Base-by-base conservation (phyloP, 2,797 vertebrate genomes). In the Rhinichthys osculus region DNA sequence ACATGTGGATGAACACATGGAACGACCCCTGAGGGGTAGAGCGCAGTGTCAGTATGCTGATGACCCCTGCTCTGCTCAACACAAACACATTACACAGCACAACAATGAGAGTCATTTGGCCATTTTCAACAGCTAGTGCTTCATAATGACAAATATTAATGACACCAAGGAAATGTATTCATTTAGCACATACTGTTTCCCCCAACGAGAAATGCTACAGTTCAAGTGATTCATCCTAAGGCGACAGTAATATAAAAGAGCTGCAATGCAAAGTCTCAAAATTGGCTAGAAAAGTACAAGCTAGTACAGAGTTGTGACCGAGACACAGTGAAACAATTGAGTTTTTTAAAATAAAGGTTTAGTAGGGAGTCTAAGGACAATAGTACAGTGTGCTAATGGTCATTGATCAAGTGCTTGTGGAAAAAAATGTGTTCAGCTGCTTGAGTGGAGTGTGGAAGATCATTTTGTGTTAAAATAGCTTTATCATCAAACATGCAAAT, bases 61-160 rank as follows among this genome's bases (percentile, higher is more conserved):
- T 82, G 76, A 83, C 83, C 90, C 57, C 90, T 83, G 85, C 86
- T 83, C 87, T n/a, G 5, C 8, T 33, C 86, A 82, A 79, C 42
- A 88, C 44, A 85, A 89, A 81, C 73, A 83, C 74, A 77, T 72
- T 74, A 82, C 66, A 85, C 42, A 66, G 79, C 62, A 84, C 52
- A 33, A 77, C 64, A 78, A 30, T 52, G 35, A 83, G 40, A 54
- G 81, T 84, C 84, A 84, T 78, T 83, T 87, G 76, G 27, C 71
- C 33, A 73, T 35, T 87, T 83, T 30, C 42, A 44, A 74, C 81
- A 74, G 69, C 54, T 23, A 47, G 52, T 38, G 52, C 23, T 79
- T 79, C 19, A 59, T 69, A 35, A 84, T 44, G 74, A 84, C 47
- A 84, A 84, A 70, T 71, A 62, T 59, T 70, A 84, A 69, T 7